phyloP scores from a whole-genome alignment of 2,797 vertebrate genomes.

The Coregonus ussuriensis region DNA sequence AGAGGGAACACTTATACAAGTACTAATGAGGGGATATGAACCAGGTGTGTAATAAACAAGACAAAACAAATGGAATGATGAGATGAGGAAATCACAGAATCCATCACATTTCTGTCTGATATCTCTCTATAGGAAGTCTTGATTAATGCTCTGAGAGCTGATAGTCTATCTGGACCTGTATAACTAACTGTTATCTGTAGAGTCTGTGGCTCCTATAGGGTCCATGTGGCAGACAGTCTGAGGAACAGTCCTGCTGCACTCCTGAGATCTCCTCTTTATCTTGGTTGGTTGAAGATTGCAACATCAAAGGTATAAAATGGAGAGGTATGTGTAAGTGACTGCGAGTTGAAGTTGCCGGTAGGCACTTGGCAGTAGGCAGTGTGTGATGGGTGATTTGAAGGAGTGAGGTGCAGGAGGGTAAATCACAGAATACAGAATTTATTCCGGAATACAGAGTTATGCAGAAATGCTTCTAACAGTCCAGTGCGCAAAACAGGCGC shows the following conservation, averaged over 20 bases:
- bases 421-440: too few relatives aligned
- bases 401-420: too few relatives aligned
- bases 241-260: conserved; percentile 47
- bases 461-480: too few relatives aligned
- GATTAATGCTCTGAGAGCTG: conserved; percentile 39
- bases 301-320: conserved; percentile 39
- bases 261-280: conserved; percentile 65
- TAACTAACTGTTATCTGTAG: conserved; percentile 63
- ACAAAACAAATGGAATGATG: too few relatives aligned
- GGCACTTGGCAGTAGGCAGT: too few relatives aligned
- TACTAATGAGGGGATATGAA: too few relatives aligned
- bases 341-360: not conserved
- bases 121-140: conserved; percentile 27
- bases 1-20: too few relatives aligned
- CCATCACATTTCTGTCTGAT: conserved; percentile 28
- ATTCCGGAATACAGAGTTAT: too few relatives aligned
- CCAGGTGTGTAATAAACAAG: too few relatives aligned
- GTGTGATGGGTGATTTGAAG: too few relatives aligned
- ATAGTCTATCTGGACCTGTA: conserved; percentile 58
- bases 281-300: conserved; percentile 48
- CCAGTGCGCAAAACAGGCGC: too few relatives aligned
- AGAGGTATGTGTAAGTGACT: not conserved
- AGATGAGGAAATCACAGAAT: too few relatives aligned
- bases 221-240: conserved; percentile 59
- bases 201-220: conserved; percentile 42